A percentile compares a stretch with the other conserved stretches of the same genome.
Evolutionary conservation across 2,113 vertebrate genomes (phyloP).

Genomic region (Xiphophorus hellerii): DNA sequence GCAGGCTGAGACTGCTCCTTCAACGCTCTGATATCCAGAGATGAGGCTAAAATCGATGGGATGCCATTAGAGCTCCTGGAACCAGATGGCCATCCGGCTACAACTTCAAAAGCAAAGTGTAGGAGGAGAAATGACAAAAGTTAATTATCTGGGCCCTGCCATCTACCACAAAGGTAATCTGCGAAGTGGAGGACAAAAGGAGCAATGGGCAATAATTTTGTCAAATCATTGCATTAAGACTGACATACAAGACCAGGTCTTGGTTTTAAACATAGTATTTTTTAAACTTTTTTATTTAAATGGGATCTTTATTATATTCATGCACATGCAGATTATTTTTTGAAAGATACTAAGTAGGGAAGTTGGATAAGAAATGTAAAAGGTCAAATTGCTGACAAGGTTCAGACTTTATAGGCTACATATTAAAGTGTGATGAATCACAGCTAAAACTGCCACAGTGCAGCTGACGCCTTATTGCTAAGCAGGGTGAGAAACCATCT

Average conservation of each 20-base stretch:
- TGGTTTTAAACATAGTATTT: slow-evolving; percentile 2
- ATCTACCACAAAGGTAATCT: slow-evolving; percentile 62
- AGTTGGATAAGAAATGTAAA: not conserved
- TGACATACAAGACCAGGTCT: slow-evolving; percentile 21
- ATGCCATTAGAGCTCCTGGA: slow-evolving; percentile 54
- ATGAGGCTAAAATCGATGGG: slow-evolving; percentile 61
- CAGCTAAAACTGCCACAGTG: slow-evolving; percentile 29
- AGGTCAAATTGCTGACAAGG: not conserved
- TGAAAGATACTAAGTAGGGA: not conserved
- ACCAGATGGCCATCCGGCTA: slow-evolving; percentile 35
- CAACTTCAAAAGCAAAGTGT: slow-evolving; percentile 72
- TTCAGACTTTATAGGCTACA: slow-evolving; percentile 17
- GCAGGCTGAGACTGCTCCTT: slow-evolving; percentile 26
- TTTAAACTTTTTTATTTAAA: not conserved
- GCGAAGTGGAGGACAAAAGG: slow-evolving; percentile 32
- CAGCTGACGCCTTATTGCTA: slow-evolving; percentile 36
- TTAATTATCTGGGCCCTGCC: slow-evolving; percentile 66
- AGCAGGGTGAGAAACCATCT: slow-evolving; percentile 66
- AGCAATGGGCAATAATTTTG: slow-evolving; percentile 53
- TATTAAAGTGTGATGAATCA: slow-evolving; percentile 15
- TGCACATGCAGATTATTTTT: not conserved
- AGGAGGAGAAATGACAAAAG: slow-evolving; percentile 68
- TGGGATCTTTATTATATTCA: not conserved
- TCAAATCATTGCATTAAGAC: slow-evolving; percentile 46
- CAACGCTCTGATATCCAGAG: slow-evolving; percentile 51